phyloP scores from a whole-genome alignment of 2,888 invertebrate species.

The Rhaphigaster nebulosa region DNA sequence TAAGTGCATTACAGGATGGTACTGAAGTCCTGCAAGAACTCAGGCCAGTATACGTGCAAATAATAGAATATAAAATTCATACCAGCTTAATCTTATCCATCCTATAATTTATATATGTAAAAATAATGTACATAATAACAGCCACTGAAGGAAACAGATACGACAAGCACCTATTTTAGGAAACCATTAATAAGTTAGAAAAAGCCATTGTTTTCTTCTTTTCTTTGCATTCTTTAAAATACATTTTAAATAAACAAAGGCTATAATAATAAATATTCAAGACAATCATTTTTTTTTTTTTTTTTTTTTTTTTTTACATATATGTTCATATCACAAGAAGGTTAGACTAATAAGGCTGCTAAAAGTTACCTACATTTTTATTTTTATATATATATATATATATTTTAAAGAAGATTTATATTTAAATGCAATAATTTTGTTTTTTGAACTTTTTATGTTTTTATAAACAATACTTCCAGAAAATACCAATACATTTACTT shows the following conservation, averaged over 20 bases:
- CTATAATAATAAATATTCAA: background rate
- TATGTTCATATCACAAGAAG: slow-evolving; percentile 5
- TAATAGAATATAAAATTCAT: background rate
- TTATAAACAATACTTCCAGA: slow-evolving; percentile 46
- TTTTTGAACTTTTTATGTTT: background rate
- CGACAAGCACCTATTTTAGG: slow-evolving; percentile 56
- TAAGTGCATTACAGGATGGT: background rate
- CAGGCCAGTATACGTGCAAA: slow-evolving; percentile 9
- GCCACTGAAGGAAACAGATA: slow-evolving; percentile 53
- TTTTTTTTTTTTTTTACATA: background rate
- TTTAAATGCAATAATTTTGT: slow-evolving; percentile 36
- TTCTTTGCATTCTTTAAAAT: background rate
- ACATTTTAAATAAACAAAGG: background rate
- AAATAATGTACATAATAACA: slow-evolving; percentile 33
- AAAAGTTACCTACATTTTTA: slow-evolving; percentile 24
- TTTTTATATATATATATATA: background rate
- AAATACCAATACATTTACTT: slow-evolving; percentile 47
- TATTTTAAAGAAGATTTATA: slow-evolving; percentile 37
- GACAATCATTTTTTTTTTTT: background rate
- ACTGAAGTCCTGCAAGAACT: background rate
- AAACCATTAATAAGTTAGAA: slow-evolving; percentile 26
- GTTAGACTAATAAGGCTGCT: slow-evolving; percentile 34
- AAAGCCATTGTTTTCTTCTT: background rate
- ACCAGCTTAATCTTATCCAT: background rate
- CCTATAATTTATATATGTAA: background rate